Evolutionary conservation across 2,888 invertebrate species (phyloP), one percentile per base, ranked within the genome.

Genomic region (Trissoscelio sp.): DNA sequence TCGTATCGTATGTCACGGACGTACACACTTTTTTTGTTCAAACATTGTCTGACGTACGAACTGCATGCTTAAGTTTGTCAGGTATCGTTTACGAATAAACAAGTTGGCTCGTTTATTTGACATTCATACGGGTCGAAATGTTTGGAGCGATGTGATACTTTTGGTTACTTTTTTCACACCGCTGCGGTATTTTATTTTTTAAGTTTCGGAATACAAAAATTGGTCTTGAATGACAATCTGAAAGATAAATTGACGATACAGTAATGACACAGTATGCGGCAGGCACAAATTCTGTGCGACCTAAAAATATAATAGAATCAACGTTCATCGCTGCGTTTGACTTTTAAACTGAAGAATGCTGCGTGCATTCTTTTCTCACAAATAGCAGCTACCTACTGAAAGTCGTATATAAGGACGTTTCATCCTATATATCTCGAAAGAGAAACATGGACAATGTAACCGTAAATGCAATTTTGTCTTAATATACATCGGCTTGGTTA

Each of bases 341-440:
- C 53, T 53, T 53, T 62, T 44, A 62, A 60, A 51, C 42, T 60
- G 16, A 73, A 62, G 62, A 73, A 73, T 73, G 62, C 16, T 53
- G 53, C 51, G 72, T 53, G 62, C 72, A 53, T 60, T 73, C 60
- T 60, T 62, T 72, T 53, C 51, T 60, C 62, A 53, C 72, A 73
- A 73, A 73, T 73, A 60, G 42, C 42, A 62, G 39, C n/a, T 73
- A 62, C 20, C 12, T 53, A 53, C 53, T 60, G 60, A 62, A 34
- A 62, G 51, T 44, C 72, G 44, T 62, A 73, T 62, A 62, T 62
- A 73, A 62, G 53, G 3, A 62, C 31, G 53, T 62, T 73, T 73
- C 44, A 62, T 53, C 44, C 31, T 73, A 53, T 42, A 51, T 51
- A 60, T 72, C 39, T 58, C 28, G 51, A 58, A 60, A 39, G 60